A percentile compares a stretch with the other conserved stretches of the same genome.
Conservation (phyloP, 2,113 vertebrate species). For the Centropristis striata region DNA sequence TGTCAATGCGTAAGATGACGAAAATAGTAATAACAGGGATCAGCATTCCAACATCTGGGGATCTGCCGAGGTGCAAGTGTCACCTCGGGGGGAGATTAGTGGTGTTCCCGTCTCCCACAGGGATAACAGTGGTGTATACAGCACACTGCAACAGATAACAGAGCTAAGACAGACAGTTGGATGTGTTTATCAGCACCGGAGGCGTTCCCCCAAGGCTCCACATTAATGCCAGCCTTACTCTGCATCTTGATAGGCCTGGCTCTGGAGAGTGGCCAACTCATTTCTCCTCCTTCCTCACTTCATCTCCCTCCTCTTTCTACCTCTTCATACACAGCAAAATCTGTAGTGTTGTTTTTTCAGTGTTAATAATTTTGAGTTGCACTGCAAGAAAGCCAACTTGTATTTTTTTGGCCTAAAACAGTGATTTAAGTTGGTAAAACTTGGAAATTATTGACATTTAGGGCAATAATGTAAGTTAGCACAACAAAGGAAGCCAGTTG, state of each 20-base stretch:
- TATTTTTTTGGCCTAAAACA: too few species aligned
- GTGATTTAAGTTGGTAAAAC: too few species aligned
- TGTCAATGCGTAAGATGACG: neutral
- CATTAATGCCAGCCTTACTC: slow-evolving; percentile 60
- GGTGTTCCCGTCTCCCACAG: slow-evolving; percentile 62
- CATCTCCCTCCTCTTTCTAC: neutral
- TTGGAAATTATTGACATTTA: too few species aligned
- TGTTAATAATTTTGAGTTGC: too few species aligned
- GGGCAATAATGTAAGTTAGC: too few species aligned
- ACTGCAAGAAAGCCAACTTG: too few species aligned
- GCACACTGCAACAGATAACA: slow-evolving; percentile 58
- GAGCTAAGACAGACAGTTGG: slow-evolving; percentile 58
- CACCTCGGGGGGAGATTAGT: slow-evolving; percentile 62
- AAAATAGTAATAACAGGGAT: slow-evolving; percentile 37
- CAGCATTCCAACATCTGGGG: slow-evolving; percentile 41
- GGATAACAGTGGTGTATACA: slow-evolving; percentile 59
- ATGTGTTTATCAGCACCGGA: slow-evolving; percentile 67
- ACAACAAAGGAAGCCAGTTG: too few species aligned
- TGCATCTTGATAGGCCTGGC: slow-evolving; percentile 44
- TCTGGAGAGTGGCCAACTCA: slow-evolving; percentile 57
- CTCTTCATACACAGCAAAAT: neutral
- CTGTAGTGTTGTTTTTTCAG: too few species aligned
- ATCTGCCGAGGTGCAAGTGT: slow-evolving; percentile 52
- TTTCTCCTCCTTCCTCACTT: slow-evolving; percentile 18
- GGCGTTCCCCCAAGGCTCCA: slow-evolving; percentile 62